Base-by-base conservation (phyloP, 2,797 vertebrate genomes). In the Hyperoplus lanceolatus region DNA sequence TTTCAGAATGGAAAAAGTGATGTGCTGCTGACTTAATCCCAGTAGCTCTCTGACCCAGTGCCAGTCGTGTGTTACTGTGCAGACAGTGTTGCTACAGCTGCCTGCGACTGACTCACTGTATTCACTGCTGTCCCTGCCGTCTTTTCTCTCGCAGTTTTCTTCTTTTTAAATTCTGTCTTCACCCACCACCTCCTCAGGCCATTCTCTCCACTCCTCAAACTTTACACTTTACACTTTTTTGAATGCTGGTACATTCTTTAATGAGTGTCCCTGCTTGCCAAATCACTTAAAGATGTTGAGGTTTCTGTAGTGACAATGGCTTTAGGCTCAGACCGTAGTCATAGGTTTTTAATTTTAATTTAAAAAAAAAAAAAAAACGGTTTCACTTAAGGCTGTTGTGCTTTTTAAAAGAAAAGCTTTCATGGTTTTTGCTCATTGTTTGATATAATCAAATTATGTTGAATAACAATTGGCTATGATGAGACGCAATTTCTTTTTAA, bases 51-150 rank as follows among this genome's bases (percentile, higher is more conserved):
- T 76, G 67, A 56, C 45, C 46, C 72, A 55, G 71, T 66, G 18
- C 71, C 66, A 81, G 50, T 76, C 61, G 77, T 64, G 58, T 79
- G 66, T 79, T 67, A 62, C 59, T 77, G 64, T 84, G 60, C 78
- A 79, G 75, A 57, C 73, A 41, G 49, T 80, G 68, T 77, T 79
- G 60, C 70, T 81, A 70, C 74, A 82, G 77, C 79, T 89, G 79
- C 48, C 79, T 89, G 79, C 48, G 18, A 63, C 46, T 86, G 76
- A 85, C 72, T 90, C 79, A 51, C 48, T 43, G 79, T 78, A 54
- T 48, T 88, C 73, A 14, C 38, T 61, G 15, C 62, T 63, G 18
- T 16, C n/a, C 12, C 50, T 74, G 18, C 38, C 59, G 48, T 75
- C 36, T 63, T 57, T 50, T 66, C 39, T 67, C 9, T 45, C 10